phyloP scores from a whole-genome alignment of 2,797 vertebrate species.

The Spinus pinus region DNA sequence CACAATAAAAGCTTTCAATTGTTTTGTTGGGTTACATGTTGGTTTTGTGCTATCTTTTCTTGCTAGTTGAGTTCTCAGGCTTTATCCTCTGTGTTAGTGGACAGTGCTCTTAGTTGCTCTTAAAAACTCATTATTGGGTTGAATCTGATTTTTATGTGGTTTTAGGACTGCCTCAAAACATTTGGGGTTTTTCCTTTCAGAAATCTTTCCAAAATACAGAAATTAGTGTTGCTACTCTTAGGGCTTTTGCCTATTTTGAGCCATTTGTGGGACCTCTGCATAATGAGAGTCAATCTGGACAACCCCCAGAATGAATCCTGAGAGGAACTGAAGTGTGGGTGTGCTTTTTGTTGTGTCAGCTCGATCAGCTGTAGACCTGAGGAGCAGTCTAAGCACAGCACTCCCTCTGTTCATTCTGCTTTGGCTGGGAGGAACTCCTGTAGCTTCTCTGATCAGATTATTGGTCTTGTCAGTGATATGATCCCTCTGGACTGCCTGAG shows the following conservation, averaged over 20 bases:
- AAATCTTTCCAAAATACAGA: background rate
- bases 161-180: background rate
- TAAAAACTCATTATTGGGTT: background rate
- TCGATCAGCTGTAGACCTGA: background rate
- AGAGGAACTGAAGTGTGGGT: background rate
- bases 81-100: background rate
- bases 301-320: background rate
- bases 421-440: background rate
- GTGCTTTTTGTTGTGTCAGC: background rate
- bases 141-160: background rate
- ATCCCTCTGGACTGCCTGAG: background rate
- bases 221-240: background rate
- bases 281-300: background rate
- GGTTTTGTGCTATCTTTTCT: background rate
- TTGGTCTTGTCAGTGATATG: background rate
- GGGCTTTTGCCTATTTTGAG: background rate
- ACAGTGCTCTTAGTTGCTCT: background rate
- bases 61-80: background rate
- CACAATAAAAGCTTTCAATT: conserved; percentile 93
- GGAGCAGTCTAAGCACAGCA: background rate
- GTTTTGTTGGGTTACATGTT: conserved; percentile 65
- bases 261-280: background rate
- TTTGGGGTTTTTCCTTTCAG: background rate
- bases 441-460: background rate
- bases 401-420: background rate